Percentiles rank a stretch among this genome's conserved stretches.
Evolutionary conservation across 2,888 invertebrate genomes (phyloP).

Genomic region (Amphipoea lucens): DNA sequence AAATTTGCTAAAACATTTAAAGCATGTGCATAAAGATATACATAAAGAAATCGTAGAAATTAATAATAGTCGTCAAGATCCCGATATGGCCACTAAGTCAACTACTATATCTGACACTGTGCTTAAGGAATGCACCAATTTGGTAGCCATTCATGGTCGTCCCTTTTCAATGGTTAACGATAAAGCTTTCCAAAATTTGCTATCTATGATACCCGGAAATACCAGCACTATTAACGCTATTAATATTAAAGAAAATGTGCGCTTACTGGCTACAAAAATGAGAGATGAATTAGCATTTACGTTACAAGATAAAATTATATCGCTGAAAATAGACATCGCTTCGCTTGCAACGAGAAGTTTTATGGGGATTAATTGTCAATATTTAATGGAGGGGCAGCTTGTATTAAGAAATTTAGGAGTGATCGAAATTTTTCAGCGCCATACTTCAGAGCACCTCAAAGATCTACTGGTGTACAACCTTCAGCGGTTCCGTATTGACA

Average conservation of each 20-base stretch:
- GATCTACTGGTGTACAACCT: slow-evolving; percentile 31
- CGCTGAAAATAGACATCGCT: slow-evolving; percentile 25
- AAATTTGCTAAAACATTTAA: slow-evolving; percentile 13
- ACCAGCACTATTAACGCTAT: slow-evolving; percentile 6
- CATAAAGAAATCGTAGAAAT: slow-evolving; percentile 10
- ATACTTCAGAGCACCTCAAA: slow-evolving; percentile 37
- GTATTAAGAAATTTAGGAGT: slow-evolving; percentile 15
- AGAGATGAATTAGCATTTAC: slow-evolving; percentile 9
- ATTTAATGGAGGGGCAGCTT: slow-evolving; percentile 6
- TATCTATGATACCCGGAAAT: slow-evolving; percentile 10
- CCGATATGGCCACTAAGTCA: slow-evolving; percentile 6
- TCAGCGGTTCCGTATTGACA: slow-evolving; percentile 28
- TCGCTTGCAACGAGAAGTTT: slow-evolving; percentile 35
- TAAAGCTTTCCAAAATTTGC: slow-evolving; percentile 12
- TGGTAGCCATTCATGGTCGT: slow-evolving; percentile 7
- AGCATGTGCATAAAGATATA: slow-evolving; percentile 14
- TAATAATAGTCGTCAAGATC: slow-evolving; percentile 3
- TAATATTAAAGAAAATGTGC: slow-evolving; percentile 17
- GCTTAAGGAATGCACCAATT: slow-evolving; percentile 12
- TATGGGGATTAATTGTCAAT: slow-evolving; percentile 20
- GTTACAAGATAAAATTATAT: slow-evolving; percentile 21
- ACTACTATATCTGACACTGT: slow-evolving; percentile 6
- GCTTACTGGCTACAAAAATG: slow-evolving; percentile 13
- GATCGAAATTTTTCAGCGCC: slow-evolving; percentile 36
- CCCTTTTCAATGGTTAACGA: slow-evolving; percentile 8